Base-by-base conservation (phyloP, 2,113 vertebrate genomes). In the Suncus etruscus region DNA sequence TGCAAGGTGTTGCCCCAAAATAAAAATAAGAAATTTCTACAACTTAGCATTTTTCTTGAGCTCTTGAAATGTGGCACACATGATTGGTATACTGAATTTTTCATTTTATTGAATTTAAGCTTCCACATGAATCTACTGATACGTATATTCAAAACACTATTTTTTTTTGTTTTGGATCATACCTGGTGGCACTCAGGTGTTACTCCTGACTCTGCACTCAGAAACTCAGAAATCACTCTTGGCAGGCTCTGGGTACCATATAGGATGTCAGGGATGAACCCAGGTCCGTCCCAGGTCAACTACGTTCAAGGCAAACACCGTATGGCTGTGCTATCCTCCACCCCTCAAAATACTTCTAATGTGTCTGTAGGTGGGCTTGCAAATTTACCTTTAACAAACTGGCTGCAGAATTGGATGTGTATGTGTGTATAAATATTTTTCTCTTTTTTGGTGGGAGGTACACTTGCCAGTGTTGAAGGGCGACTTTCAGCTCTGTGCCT, bases 71-170 rank as follows among this genome's bases (percentile, higher is more conserved):
- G 83, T 77, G 76, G 10, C 70, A 80, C n/a, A 3, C 73, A 32
- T 83, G 50, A 74, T 22, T 76, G 39, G 88, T 54, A 45, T 91
- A 77, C 22, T 75, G 20, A 83, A 31, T 61, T 70, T 90, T 94
- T 32, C 77, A 8, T 47, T 31, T 79, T 66, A 66, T 66, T 87
- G 76, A 75, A 77, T 66, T 86, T 65, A 77, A 70, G 39, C 51
- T 69, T 68, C 65, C 48, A 29, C 11, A 5, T 83, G 58, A 24
- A 3, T 14, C 39, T 54, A 15, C 25, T 50, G 48, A 15, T 61
- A 82, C 32, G 39, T 29, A 2, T 50, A 45, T 69, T 72, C 11
- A 90, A 1, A 91, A n/a, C 54, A 77, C 8, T 39, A 39, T 39
- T 39, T 39, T 39, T 39, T 39, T 39, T 39, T 39, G 39, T 39